phyloP scores from a whole-genome alignment of 2,888 invertebrate genomes.

The Amiota minor region DNA sequence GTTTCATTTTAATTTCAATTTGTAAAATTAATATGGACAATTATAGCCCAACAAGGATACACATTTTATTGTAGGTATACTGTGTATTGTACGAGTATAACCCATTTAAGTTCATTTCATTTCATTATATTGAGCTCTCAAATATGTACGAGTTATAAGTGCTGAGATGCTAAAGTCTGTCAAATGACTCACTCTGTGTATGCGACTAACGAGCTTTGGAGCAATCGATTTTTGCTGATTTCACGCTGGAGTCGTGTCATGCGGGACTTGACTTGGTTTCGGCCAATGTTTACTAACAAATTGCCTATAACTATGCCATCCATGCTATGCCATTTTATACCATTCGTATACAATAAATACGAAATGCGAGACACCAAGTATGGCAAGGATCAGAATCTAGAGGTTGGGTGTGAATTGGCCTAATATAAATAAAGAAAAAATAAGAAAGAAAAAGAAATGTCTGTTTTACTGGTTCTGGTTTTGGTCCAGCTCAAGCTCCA shows the following conservation, averaged over 20 bases:
- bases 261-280: slow-evolving; percentile 30
- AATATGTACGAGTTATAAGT: slow-evolving; percentile 31
- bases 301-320: slow-evolving; percentile 42
- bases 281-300: slow-evolving; percentile 43
- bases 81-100: not conserved
- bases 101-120: slow-evolving; percentile 9
- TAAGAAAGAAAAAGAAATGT: not conserved
- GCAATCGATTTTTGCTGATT: slow-evolving; percentile 30
- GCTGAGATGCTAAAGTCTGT: slow-evolving; percentile 7
- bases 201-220: slow-evolving; percentile 20
- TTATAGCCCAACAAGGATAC: not conserved
- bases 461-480: too few species aligned
- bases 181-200: not conserved
- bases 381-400: not conserved
- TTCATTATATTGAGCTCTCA: slow-evolving; percentile 26
- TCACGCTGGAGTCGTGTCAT: slow-evolving; percentile 19
- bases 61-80: too few species aligned
- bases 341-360: too few species aligned
- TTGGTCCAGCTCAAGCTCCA: not conserved
- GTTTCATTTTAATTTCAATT: slow-evolving; percentile 21
- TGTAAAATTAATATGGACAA: slow-evolving; percentile 20
- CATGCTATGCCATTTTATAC: not conserved
- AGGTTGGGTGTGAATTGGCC: not conserved
- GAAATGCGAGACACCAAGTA: not conserved
- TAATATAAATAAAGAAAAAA: not conserved